Evolutionary conservation across 2,113 vertebrate species (phyloP).

Genomic region (Cyanistes caeruleus): DNA sequence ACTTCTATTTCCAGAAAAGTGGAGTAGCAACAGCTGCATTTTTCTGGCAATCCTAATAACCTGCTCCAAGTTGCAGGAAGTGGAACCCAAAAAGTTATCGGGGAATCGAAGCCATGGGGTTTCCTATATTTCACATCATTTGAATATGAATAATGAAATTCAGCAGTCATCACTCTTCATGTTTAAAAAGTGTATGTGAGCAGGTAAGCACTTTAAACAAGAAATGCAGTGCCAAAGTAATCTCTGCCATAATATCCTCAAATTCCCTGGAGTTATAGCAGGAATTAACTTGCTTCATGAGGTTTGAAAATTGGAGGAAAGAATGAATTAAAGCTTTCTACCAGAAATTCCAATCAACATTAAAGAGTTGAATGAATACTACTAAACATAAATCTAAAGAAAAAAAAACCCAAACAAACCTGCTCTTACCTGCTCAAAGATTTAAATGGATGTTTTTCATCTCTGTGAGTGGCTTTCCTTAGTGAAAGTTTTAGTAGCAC

Average conservation of each 20-base stretch:
- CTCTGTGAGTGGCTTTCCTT: background rate
- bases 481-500: background rate
- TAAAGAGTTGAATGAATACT: background rate
- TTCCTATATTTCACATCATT: background rate
- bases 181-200: background rate
- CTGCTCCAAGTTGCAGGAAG: background rate
- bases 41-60: background rate
- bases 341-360: background rate
- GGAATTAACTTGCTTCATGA: constrained; percentile 10
- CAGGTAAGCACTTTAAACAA: background rate
- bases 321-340: constrained; percentile 8
- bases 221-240: background rate
- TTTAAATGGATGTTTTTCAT: background rate
- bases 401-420: background rate
- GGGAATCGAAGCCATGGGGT: background rate
- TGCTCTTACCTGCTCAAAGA: background rate
- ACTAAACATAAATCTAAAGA: background rate
- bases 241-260: background rate
- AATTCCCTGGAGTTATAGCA: background rate
- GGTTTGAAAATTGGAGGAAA: background rate
- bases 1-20: background rate
- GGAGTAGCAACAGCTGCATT: background rate
- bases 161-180: background rate
- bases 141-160: background rate
- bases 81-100: background rate